These are phyloP conservation scores for Acanthornis magna DNA, from an alignment of 2,797 vertebrate genomes.

Conservation along the genomic window DNA sequence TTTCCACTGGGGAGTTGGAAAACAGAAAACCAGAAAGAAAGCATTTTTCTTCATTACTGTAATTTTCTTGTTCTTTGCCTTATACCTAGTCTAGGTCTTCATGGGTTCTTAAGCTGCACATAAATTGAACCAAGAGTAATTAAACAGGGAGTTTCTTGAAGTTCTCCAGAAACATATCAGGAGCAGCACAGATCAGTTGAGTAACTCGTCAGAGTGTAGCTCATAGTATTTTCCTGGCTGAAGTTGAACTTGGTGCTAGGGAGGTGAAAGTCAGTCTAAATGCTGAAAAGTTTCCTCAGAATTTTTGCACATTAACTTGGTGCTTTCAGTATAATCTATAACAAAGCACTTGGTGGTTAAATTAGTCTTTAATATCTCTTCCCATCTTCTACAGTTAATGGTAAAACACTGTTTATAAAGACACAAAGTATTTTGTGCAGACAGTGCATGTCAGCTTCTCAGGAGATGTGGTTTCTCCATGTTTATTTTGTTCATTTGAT, in stretches of 20 bases:
- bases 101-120: not conserved
- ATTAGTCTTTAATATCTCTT: not conserved
- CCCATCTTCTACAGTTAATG: not conserved
- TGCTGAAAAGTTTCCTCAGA: not conserved
- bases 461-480: accelerated
- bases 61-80: not conserved
- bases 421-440: not conserved
- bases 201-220: not conserved
- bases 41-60: not conserved
- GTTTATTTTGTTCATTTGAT: not conserved
- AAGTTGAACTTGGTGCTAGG: not conserved
- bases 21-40: not conserved
- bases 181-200: not conserved
- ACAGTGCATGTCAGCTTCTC: not conserved
- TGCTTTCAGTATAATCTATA: not conserved
- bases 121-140: not conserved
- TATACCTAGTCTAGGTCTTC: not conserved
- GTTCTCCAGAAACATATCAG: not conserved
- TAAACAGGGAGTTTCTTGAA: not conserved
- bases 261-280: not conserved
- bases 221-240: not conserved
- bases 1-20: not conserved
- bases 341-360: not conserved
- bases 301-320: not conserved
- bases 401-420: not conserved